Evolutionary conservation across 2,113 vertebrate species (phyloP).

Genomic region (Psittacula cyanocephala): DNA sequence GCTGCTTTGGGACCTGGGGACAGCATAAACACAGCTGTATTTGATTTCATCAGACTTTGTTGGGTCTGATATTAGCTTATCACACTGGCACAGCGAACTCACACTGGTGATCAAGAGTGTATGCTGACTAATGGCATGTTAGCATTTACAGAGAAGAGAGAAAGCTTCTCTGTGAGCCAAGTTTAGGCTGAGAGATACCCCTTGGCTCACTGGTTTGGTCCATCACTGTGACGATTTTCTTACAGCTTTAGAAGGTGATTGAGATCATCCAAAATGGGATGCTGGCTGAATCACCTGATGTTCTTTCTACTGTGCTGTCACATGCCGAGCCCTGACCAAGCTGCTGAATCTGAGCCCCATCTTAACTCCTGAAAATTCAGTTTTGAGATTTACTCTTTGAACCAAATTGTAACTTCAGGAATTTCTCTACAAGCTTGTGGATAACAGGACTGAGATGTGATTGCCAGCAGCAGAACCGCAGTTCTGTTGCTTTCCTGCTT

Average conservation of each 20-base stretch:
- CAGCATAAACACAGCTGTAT: not conserved
- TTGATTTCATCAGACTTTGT: not conserved
- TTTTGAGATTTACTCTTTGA: not conserved
- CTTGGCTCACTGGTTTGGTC: not conserved
- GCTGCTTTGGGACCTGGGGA: not conserved
- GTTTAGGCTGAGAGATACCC: not conserved
- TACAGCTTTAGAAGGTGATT: not conserved
- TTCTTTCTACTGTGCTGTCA: not conserved
- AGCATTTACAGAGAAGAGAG: not conserved
- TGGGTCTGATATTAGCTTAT: not conserved
- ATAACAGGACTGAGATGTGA: not conserved
- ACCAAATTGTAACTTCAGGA: not conserved
- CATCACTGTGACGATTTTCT: not conserved
- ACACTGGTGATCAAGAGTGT: fast-evolving
- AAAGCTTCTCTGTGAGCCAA: not conserved
- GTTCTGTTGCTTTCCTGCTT: not conserved
- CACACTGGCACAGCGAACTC: not conserved
- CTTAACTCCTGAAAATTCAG: not conserved
- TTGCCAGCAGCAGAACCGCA: not conserved
- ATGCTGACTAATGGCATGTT: not conserved
- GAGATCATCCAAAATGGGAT: not conserved
- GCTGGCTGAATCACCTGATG: not conserved
- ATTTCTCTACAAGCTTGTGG: not conserved
- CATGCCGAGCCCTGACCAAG: not conserved
- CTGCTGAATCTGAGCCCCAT: not conserved